These are phyloP conservation scores for Nebria brevicollis DNA, from an alignment of 2,888 invertebrate genomes.

Conservation along the genomic window DNA sequence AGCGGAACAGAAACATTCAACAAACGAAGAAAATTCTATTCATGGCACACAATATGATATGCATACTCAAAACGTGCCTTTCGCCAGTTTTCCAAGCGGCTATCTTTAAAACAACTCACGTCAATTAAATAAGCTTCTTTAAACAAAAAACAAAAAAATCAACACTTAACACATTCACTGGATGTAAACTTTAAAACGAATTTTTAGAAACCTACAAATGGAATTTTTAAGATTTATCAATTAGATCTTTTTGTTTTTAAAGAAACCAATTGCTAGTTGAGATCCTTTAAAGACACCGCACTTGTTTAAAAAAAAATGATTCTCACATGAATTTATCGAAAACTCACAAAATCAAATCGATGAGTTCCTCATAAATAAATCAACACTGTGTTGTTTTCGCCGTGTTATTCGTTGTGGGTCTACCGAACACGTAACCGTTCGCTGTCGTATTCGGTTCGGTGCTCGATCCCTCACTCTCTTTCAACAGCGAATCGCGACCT, in stretches of 20 bases:
- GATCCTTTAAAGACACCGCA: background rate
- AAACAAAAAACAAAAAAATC: background rate
- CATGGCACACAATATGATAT: slow-evolving; percentile 45
- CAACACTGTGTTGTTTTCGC: slow-evolving; percentile 50
- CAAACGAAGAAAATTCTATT: background rate
- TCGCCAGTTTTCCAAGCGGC: background rate
- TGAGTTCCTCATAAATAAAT: slow-evolving; percentile 4
- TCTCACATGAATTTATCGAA: background rate
- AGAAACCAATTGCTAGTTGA: background rate
- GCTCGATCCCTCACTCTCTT: slow-evolving; percentile 52
- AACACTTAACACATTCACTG: background rate
- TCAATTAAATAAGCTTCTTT: background rate
- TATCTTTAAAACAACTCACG: background rate
- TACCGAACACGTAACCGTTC: slow-evolving; percentile 60
- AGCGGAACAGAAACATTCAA: background rate
- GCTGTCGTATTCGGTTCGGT: slow-evolving; percentile 59
- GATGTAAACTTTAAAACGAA: background rate
- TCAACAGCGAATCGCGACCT: slow-evolving; percentile 31
- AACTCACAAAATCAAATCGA: background rate
- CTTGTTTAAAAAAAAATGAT: background rate
- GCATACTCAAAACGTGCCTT: slow-evolving; percentile 23
- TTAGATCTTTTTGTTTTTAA: slow-evolving; percentile 7
- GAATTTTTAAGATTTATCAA: background rate
- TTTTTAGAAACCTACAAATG: background rate
- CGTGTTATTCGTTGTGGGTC: slow-evolving; percentile 59